phyloP scores from a whole-genome alignment of 1,140 invertebrate genomes.

The Limonius californicus region DNA sequence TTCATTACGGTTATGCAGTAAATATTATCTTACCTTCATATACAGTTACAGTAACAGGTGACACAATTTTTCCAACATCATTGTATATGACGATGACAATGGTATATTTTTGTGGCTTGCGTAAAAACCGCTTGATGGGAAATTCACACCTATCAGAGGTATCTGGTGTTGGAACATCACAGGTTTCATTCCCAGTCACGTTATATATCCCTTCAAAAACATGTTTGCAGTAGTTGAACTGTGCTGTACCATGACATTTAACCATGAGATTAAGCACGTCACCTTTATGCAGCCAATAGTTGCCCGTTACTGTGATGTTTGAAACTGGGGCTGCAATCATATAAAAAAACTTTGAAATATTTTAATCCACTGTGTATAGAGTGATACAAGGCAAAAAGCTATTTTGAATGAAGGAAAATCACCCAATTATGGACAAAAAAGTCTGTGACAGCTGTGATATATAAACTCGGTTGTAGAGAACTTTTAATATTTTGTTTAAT shows the following conservation, averaged over 20 bases:
- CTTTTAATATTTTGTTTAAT: too few relatives aligned
- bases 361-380: not conserved
- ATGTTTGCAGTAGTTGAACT: constrained; percentile 63
- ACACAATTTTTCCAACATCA: constrained; percentile 63
- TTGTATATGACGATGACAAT: constrained; percentile 72
- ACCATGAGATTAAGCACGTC: constrained; percentile 68
- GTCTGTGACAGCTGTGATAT: too few relatives aligned
- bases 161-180: constrained; percentile 43
- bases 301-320: constrained; percentile 62
- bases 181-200: constrained; percentile 74
- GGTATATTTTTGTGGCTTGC: constrained; percentile 61
- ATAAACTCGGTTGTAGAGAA: too few relatives aligned
- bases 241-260: constrained; percentile 66
- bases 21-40: constrained; percentile 63
- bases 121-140: constrained; percentile 62
- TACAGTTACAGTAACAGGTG: constrained; percentile 69
- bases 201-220: constrained; percentile 67
- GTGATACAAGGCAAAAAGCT: too few relatives aligned
- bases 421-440: too few relatives aligned
- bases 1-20: not conserved
- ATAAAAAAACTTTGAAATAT: constrained; percentile 13
- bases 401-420: too few relatives aligned
- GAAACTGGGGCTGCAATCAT: constrained; percentile 60
- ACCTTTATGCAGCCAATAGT: constrained; percentile 76
- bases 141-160: constrained; percentile 56